Percentiles rank a stretch among this genome's conserved stretches.
Conservation (phyloP, 2,113 vertebrate genomes). For the Myrmecophaga tridactyla region DNA sequence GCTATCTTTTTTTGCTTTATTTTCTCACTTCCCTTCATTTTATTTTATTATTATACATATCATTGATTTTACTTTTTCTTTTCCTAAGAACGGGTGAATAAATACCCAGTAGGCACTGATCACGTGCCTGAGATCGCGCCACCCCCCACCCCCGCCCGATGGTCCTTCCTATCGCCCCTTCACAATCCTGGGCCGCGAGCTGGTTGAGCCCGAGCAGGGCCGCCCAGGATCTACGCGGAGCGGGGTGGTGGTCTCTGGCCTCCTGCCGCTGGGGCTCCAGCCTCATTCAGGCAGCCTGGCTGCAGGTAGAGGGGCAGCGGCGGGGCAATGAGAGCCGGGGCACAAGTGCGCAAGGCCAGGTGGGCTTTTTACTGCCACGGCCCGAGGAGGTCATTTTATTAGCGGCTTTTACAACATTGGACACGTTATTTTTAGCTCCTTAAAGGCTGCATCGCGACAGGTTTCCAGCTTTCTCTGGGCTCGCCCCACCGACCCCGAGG, state of each 20-base stretch:
- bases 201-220: neutral
- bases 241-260: neutral
- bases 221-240: too few species aligned
- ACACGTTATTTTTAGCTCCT: neutral
- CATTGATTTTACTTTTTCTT: neutral
- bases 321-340: neutral
- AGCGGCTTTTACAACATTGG: neutral
- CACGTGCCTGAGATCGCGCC: neutral
- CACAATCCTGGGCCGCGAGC: too few species aligned
- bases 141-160: too few species aligned
- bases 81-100: neutral
- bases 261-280: neutral
- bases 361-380: neutral
- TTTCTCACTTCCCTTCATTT: neutral
- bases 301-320: neutral
- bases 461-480: neutral
- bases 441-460: neutral
- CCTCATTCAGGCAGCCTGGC: neutral
- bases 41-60: neutral
- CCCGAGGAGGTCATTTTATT: neutral
- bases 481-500: accelerated
- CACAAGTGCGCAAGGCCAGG: accelerated
- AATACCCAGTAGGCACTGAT: neutral
- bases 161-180: neutral
- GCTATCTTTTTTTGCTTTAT: neutral